Evolutionary conservation across 2,888 invertebrate species (phyloP), one percentile per base, ranked within the genome.

Genomic region (Oscheius sp.): DNA sequence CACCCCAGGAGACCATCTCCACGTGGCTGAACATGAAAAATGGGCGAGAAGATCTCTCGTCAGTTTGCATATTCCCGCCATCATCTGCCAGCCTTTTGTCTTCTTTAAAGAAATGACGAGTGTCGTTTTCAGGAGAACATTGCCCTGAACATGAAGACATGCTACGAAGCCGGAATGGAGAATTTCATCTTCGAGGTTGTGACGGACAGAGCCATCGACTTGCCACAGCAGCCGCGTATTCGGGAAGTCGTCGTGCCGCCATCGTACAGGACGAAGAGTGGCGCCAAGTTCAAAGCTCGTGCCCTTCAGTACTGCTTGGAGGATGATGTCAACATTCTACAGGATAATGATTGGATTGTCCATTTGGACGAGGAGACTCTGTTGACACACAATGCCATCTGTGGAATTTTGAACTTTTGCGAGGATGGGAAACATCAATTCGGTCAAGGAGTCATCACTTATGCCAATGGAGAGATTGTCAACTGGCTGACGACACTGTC

Each of bases 401-500:
- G 86, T 66, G 89, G 89, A 52, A 93, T 97, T 86, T 91, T 97
- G 52, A 97, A 97, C 89, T 97, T 97, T 91, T 95, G 95, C 25
- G 91, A 93, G 81, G 95, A 96, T 90, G 96, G 96, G 0, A 95
- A 94, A 89, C 94, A 95, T 90, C 94, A 94, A 77, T 96, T 96
- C 90, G 96, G 96, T 0, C 97, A 97, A 90, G 96, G 89, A 27
- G 88, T 88, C 21, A 89, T 88, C 76, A 89, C 88, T 0, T 97
- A 97, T 90, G 96, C 96, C 5, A 96, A 95, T 90, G 96, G 96
- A 89, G 93, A 94, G 64, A 89, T 97, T 80, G 94, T 96, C 69
- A 97, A 97, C 89, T 96, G 96, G 96, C 91, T 96, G 77, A 97
- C 96, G 23, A 97, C 97, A 0, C 90, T 97, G 81, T 96, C 96